These are phyloP conservation scores for Naja naja DNA, from an alignment of 2,113 vertebrate species.

Conservation along the genomic window DNA sequence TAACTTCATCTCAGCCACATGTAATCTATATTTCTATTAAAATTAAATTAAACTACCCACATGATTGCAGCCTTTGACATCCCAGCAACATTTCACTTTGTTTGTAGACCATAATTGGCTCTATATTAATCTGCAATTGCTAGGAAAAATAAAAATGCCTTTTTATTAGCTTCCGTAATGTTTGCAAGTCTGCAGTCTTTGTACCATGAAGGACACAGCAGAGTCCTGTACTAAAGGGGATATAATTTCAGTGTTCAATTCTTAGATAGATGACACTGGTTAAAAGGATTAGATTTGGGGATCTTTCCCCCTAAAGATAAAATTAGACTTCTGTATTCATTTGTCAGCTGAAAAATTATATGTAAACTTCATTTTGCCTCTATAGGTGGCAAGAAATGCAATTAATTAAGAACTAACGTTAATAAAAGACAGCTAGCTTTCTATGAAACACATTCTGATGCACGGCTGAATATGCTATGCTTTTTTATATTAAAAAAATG, in stretches of 20 bases:
- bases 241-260: conserved; percentile 47
- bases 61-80: conserved; percentile 46
- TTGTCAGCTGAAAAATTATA: conserved; percentile 45
- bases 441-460: conserved; percentile 32
- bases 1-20: not conserved
- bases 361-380: conserved; percentile 32
- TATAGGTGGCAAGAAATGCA: conserved; percentile 50
- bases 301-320: conserved; percentile 46
- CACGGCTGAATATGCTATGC: conserved; percentile 18
- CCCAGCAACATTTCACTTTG: conserved; percentile 58
- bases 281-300: conserved; percentile 41
- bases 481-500: conserved; percentile 43
- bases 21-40: not conserved
- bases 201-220: conserved; percentile 42
- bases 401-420: conserved; percentile 60
- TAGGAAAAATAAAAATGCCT: conserved; percentile 19
- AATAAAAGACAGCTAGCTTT: conserved; percentile 43
- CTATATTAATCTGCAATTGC: conserved; percentile 54
- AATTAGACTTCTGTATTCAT: conserved; percentile 52
- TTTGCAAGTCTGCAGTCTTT: conserved; percentile 38
- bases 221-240: conserved; percentile 42
- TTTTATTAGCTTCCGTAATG: conserved; percentile 55
- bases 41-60: not conserved
- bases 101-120: conserved; percentile 58
- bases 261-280: conserved; percentile 40